Evolutionary conservation across 2,888 invertebrate species (phyloP).

Genomic region (Sycophila texana): DNA sequence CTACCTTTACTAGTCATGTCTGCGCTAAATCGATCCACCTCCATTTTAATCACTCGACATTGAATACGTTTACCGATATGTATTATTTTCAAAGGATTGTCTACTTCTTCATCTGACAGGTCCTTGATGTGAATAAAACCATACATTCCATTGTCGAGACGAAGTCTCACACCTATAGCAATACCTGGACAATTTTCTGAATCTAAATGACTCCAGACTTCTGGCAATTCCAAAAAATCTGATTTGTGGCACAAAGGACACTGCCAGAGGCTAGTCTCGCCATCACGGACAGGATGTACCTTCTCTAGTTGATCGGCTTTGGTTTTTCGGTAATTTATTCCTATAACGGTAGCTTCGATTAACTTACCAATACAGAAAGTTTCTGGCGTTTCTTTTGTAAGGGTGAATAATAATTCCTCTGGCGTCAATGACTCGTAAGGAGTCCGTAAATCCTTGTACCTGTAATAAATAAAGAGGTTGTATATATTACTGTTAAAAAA

Average conservation of each 20-base stretch:
- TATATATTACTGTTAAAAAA: background rate
- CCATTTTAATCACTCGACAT: constrained; percentile 95
- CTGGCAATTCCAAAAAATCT: constrained; percentile 96
- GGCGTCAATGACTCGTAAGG: constrained; percentile 87
- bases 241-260: constrained; percentile 98
- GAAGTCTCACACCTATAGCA: constrained; percentile 92
- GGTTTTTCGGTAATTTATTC: constrained; percentile 91
- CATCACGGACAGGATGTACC: constrained; percentile 96
- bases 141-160: constrained; percentile 93
- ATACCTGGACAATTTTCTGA: constrained; percentile 96
- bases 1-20: constrained; percentile 96
- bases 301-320: constrained; percentile 95
- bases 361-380: constrained; percentile 93
- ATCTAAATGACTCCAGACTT: constrained; percentile 99
- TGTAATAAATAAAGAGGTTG: constrained; percentile 58
- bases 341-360: constrained; percentile 87
- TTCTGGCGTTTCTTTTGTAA: constrained; percentile 97
- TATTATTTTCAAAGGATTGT: constrained; percentile 95
- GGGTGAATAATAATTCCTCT: constrained; percentile 94
- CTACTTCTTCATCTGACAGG: constrained; percentile 93
- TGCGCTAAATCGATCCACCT: constrained; percentile 93
- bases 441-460: constrained; percentile 92
- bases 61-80: constrained; percentile 89
- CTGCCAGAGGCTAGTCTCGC: constrained; percentile 96
- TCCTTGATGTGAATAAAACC: constrained; percentile 96